phyloP scores from a whole-genome alignment of 2,888 invertebrate genomes.

The Laothoe populi region DNA sequence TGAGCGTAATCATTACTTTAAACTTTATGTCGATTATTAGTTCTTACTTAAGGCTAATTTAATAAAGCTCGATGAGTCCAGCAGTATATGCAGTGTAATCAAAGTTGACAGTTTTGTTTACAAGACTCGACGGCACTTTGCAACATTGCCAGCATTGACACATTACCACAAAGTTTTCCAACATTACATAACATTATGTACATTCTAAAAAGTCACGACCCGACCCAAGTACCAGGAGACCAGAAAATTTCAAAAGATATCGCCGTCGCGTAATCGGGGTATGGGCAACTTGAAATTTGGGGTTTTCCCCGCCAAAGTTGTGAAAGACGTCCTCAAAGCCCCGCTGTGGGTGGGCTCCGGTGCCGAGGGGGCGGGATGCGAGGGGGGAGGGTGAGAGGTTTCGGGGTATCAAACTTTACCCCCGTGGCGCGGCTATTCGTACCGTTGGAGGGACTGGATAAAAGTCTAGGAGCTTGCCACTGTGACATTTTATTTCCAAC shows the following conservation, averaged over 20 bases:
- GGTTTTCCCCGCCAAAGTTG: slow-evolving; percentile 81
- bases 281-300: slow-evolving; percentile 79
- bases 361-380: slow-evolving; percentile 69
- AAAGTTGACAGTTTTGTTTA: too few relatives aligned
- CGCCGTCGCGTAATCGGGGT: slow-evolving; percentile 79
- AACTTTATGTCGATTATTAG: too few relatives aligned
- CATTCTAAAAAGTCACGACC: slow-evolving; percentile 28
- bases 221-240: slow-evolving; percentile 58
- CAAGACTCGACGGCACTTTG: too few relatives aligned
- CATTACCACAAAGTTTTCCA: not conserved
- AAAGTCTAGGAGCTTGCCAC: slow-evolving; percentile 20
- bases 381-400: slow-evolving; percentile 59
- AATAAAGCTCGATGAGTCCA: too few relatives aligned
- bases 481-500: not conserved
- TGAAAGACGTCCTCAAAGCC: slow-evolving; percentile 83
- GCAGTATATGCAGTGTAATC: too few relatives aligned
- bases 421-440: slow-evolving; percentile 73
- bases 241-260: slow-evolving; percentile 80
- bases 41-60: too few relatives aligned
- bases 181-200: slow-evolving; percentile 1
- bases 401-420: slow-evolving; percentile 82
- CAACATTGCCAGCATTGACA: not conserved
- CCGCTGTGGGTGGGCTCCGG: slow-evolving; percentile 73
- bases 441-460: slow-evolving; percentile 58
- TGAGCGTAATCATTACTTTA: too few relatives aligned